Percentiles rank a stretch among this genome's conserved stretches.
phyloP scores from a whole-genome alignment of 92 coral and sea anemone species.

The Chrysogorgia sp. region DNA sequence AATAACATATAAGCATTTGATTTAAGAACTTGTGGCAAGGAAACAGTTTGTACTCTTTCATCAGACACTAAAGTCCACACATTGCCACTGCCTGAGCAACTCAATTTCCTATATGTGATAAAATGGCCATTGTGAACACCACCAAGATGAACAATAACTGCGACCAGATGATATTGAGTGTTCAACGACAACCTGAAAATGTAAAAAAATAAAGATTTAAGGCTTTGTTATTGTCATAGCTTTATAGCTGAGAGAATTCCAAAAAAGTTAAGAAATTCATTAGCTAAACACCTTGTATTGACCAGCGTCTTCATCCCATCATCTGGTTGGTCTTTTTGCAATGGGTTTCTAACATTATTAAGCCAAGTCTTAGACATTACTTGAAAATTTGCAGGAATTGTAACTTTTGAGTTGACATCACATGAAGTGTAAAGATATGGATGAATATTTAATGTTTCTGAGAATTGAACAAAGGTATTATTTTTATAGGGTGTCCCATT shows the following conservation, averaged over 20 bases:
- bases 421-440: slow-evolving; percentile 79
- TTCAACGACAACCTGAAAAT: background rate
- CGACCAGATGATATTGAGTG: slow-evolving; percentile 73
- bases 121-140: slow-evolving; percentile 93
- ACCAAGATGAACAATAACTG: slow-evolving; percentile 91
- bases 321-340: background rate
- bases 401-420: slow-evolving; percentile 6
- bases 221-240: too few species aligned
- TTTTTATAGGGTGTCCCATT: slow-evolving; percentile 92
- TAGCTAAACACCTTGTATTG: background rate
- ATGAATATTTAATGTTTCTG: slow-evolving; percentile 74
- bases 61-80: slow-evolving; percentile 86
- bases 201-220: background rate
- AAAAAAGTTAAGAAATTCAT: background rate
- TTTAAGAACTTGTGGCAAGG: slow-evolving; percentile 72
- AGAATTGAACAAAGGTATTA: slow-evolving; percentile 68
- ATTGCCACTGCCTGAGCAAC: slow-evolving; percentile 30
- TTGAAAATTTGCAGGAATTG: background rate
- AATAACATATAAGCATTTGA: slow-evolving; percentile 89
- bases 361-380: background rate
- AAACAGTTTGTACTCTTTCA: slow-evolving; percentile 70
- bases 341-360: background rate
- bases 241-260: background rate
- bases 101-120: slow-evolving; percentile 86
- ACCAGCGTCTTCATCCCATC: background rate